Conservation (phyloP, 2,113 vertebrate species). For the Tyto alba region DNA sequence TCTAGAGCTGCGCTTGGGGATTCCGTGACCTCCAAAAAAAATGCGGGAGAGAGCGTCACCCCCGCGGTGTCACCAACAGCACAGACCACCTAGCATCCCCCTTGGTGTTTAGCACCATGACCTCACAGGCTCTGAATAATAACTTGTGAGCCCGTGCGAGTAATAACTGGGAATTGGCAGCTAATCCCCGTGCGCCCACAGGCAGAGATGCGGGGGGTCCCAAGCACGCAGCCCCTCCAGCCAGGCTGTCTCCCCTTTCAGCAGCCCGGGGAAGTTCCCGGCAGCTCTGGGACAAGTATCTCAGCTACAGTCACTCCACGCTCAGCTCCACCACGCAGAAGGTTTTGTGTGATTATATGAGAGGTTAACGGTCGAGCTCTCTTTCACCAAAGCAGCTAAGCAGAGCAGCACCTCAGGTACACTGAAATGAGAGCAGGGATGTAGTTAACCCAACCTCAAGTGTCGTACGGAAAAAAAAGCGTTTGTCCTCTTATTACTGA, state of each 20-base stretch:
- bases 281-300: not conserved
- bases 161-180: not conserved
- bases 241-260: not conserved
- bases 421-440: not conserved
- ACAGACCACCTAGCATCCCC: not conserved
- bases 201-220: not conserved
- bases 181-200: not conserved
- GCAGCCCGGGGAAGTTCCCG: not conserved
- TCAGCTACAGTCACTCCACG: not conserved
- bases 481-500: not conserved
- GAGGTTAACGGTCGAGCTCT: not conserved
- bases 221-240: not conserved
- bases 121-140: not conserved
- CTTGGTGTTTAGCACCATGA: not conserved
- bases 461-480: accelerated
- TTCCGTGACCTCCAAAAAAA: not conserved
- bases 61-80: not conserved
- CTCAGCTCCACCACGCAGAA: not conserved
- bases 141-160: not conserved
- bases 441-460: not conserved
- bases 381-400: not conserved
- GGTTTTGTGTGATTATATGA: not conserved
- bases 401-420: not conserved
- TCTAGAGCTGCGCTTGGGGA: not conserved
- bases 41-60: not conserved